phyloP scores from a whole-genome alignment of 1,140 invertebrate genomes.

The Zaprionus capensis region DNA sequence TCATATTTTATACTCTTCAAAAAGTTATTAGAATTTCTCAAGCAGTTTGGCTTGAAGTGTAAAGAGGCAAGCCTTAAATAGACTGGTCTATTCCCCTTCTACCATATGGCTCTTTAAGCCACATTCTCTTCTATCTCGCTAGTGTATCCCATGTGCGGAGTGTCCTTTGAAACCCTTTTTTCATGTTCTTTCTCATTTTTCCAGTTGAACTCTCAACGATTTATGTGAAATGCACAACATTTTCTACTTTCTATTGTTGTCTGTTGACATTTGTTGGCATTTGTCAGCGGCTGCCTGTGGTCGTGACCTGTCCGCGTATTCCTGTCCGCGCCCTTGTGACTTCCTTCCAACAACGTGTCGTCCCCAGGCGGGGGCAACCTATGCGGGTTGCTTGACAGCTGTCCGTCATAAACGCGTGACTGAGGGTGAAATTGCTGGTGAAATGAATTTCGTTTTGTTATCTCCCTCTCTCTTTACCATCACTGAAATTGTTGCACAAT shows the following conservation, averaged over 20 bases:
- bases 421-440: slow-evolving; percentile 12
- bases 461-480: too few relatives aligned
- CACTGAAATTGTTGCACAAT: not conserved
- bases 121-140: too few relatives aligned
- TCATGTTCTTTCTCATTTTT: slow-evolving; percentile 14
- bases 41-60: not conserved
- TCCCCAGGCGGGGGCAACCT: not conserved
- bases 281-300: slow-evolving; percentile 46
- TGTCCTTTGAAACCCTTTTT: not conserved
- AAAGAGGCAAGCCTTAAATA: too few relatives aligned
- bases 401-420: slow-evolving; percentile 43
- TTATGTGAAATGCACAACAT: slow-evolving; percentile 39
- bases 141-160: not conserved
- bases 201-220: slow-evolving; percentile 35
- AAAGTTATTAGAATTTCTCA: not conserved
- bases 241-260: slow-evolving; percentile 62
- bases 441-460: not conserved
- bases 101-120: too few relatives aligned
- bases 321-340: slow-evolving; percentile 12
- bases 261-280: slow-evolving; percentile 65
- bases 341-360: not conserved
- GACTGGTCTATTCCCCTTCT: too few relatives aligned
- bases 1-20: not conserved
- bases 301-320: slow-evolving; percentile 28
- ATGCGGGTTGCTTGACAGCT: slow-evolving; percentile 29